Evolutionary conservation across 2,797 vertebrate species (phyloP).

Genomic region (Merluccius polli): DNA sequence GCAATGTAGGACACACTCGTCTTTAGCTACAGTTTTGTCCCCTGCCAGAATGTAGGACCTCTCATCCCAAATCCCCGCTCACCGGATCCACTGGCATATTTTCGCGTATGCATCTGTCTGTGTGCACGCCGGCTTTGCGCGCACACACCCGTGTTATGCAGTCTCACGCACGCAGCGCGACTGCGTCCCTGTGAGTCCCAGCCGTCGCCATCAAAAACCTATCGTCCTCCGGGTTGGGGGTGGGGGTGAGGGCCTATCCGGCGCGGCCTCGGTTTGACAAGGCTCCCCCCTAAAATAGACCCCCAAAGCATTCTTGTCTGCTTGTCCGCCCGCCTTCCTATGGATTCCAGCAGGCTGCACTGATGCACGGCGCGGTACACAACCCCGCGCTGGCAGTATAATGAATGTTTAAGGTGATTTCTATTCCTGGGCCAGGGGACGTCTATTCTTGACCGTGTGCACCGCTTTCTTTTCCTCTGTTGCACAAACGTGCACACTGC

Average conservation of each 20-base stretch:
- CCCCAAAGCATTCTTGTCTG: not conserved
- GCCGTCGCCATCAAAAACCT: not conserved
- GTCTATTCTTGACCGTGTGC: not conserved
- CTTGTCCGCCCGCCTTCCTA: not conserved
- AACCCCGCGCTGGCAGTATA: constrained; percentile 19
- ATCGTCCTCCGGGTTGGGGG: not conserved
- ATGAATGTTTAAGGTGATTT: constrained; percentile 46
- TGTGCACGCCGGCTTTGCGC: not conserved
- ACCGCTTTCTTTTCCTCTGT: not conserved
- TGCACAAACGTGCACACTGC: not conserved
- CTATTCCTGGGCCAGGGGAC: constrained; percentile 37
- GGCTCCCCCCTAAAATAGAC: constrained; percentile 5
- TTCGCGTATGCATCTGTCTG: not conserved
- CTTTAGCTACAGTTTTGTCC: not conserved
- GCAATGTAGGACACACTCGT: not conserved
- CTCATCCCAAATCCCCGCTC: not conserved
- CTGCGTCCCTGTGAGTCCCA: not conserved
- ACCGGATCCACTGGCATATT: not conserved
- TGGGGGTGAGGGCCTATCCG: not conserved
- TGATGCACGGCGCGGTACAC: constrained; percentile 14
- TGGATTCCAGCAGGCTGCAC: not conserved
- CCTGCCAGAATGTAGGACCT: not conserved
- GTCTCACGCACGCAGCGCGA: not conserved
- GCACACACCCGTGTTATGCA: not conserved
- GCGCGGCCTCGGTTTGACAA: not conserved